Evolutionary conservation across 2,113 vertebrate genomes (phyloP).

Genomic region (Henicopernis longicauda): DNA sequence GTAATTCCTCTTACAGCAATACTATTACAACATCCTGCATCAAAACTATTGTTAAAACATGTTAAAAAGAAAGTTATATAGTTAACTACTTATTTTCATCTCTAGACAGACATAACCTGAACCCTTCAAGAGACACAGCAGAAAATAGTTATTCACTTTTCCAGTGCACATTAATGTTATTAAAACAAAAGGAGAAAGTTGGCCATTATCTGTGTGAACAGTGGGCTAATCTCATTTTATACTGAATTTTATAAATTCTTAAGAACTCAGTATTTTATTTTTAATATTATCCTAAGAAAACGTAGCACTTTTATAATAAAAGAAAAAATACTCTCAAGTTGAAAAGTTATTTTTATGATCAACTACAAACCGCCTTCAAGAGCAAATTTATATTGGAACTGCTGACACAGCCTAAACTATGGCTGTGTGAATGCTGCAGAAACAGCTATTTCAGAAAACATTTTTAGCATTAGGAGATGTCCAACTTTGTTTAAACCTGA

Average conservation of each 20-base stretch:
- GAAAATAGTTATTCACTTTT: background rate
- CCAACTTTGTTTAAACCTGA: constrained; percentile 69
- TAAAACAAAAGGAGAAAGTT: background rate
- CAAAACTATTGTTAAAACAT: constrained; percentile 39
- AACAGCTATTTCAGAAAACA: constrained; percentile 67
- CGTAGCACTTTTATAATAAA: background rate
- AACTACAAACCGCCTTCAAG: constrained; percentile 48
- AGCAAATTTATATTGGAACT: constrained; percentile 60
- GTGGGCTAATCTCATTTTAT: background rate
- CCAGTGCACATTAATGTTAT: background rate
- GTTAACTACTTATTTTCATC: background rate
- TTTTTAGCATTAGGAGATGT: constrained; percentile 63
- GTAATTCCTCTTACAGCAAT: constrained; percentile 6
- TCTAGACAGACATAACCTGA: background rate
- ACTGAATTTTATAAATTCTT: background rate
- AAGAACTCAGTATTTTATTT: background rate
- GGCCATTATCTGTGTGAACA: background rate
- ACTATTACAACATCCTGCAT: constrained; percentile 2
- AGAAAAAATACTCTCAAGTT: background rate
- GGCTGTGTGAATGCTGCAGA: constrained; percentile 21
- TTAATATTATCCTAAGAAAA: background rate
- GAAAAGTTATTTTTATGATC: constrained; percentile 44
- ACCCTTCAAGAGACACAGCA: background rate
- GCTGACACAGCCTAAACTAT: constrained; percentile 60
- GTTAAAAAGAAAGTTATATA: constrained; percentile 20